Base-by-base conservation (phyloP, 2,797 vertebrate genomes). In the Falco naumanni region DNA sequence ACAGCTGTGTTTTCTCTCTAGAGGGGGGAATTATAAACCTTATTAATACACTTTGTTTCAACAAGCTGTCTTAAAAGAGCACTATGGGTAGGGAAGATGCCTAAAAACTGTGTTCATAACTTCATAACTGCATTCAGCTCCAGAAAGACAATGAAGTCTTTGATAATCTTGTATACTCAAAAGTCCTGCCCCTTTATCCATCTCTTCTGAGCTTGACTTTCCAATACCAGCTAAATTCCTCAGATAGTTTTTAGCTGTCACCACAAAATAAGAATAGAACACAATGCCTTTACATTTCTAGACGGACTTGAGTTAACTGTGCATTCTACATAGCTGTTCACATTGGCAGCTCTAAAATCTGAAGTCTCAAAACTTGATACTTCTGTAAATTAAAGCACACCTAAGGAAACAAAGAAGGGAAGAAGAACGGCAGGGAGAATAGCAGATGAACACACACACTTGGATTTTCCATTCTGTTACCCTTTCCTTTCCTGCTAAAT, bases 1-100 rank as follows among this genome's bases (percentile, higher is more conserved):
- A 57, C 90, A 90, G 61, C 90, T 96, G 19, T 37, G 70, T 95
- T 94, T 97, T 97, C 76, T 96, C 29, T 95, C 98, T 98, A 93
- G 39, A 79, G 31, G 31, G 26, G 6, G 9, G 37, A 89, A 88
- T 89, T 31, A 39, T 5, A 92, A 85, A 17, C n/a, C 24, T 53
- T 37, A 65, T 93, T 87, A 89, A 68, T 18, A 75, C 2, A 72
- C 10, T 33, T 39, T 12, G 13, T 47, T 89, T 90, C 60, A 87
- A 81, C 18, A 84, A 39, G 10, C 2, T 29, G 18, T 57, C 60
- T 79, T 69, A 60, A 9, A 91, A 87, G 16, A 13, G 8, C 11
- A 80, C 16, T 83, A 16, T 22, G 5, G 21, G 21, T 25, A 64
- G 20, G 13, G 5, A 89, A 87, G n/a, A 86, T 34, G n/a, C 17